Evolutionary conservation across 2,888 invertebrate genomes (phyloP), one percentile per base, ranked within the genome.

Genomic region (Callyntrura guangdongensis): DNA sequence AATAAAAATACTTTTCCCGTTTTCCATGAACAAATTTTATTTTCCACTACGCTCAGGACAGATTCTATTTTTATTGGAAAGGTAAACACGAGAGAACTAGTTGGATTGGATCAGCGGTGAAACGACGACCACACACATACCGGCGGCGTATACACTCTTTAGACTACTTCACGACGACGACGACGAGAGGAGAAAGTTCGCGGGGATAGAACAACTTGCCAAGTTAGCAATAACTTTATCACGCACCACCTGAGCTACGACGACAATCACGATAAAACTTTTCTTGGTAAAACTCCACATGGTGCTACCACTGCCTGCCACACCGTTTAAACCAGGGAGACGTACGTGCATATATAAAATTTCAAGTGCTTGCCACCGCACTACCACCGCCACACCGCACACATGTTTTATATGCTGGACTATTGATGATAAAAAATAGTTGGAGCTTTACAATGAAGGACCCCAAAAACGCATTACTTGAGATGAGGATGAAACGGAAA

Each of bases 191-290:
- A 72, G 47, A 79, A 56, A 14, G 17, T 47, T 36, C 36, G 20
- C 64, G 17, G 72, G 0, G 72, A n/a, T 1, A 12, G 61, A 61
- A 49, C 64, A 87, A 85, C 88, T 91, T 93, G 86, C 47, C 86
- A 79, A 69, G 61, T 77, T 49, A 74, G 86, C 64, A 86, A 20
- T 47, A 86, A 61, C 49, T 49, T 27, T 69, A 69, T 67, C 84
- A 25, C 83, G 36, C 56, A n/a, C 27, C 36, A 59, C 81, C 22
- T 79, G 12, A 36, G 20, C 72, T n/a, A 45, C 9, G 12, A 36
- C 49, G 47, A 81, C 81, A 59, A 53, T 36, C 81, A 81, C 17
- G 17, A 36, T 27, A 27, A 56, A 56, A 25, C 59, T 59, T 81
- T 56, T 79, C 53, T 79, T 81, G 36, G 36, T 59, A 59, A 56